Evolutionary conservation across 2,797 vertebrate species (phyloP).

Genomic region (Lycodopsis pacificus): DNA sequence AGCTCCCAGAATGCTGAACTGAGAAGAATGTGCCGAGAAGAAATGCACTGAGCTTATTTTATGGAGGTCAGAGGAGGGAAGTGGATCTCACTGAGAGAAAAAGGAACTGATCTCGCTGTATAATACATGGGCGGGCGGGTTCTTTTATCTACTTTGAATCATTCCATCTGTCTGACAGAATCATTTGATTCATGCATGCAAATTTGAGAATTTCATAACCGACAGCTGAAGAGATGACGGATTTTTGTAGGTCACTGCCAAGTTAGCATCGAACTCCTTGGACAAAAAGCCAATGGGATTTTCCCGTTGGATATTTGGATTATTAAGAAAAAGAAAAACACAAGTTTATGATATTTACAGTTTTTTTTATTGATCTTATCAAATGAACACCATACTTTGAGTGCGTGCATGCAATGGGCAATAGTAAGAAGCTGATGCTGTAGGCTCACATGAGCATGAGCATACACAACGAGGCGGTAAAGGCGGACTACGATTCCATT

Average conservation of each 20-base stretch:
- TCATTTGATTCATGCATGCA: conserved; percentile 47
- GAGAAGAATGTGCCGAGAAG: conserved; percentile 38
- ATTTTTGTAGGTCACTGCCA: not conserved
- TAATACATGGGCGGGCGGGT: conserved; percentile 36
- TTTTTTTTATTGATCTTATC: not conserved
- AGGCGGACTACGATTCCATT: not conserved
- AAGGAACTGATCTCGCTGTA: conserved; percentile 58
- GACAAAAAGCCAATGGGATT: not conserved
- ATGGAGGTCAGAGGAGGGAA: conserved; percentile 63
- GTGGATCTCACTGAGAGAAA: conserved; percentile 49
- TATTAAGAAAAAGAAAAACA: not conserved
- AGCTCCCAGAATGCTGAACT: conserved; percentile 52
- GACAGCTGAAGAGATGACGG: conserved; percentile 9
- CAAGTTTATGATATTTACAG: not conserved
- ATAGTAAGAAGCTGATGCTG: not conserved
- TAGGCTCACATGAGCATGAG: not conserved
- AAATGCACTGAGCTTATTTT: conserved; percentile 53
- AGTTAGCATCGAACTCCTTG: not conserved
- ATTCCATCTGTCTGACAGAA: conserved; percentile 60
- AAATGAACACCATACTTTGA: not conserved
- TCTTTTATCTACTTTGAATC: conserved; percentile 65
- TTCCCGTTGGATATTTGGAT: not conserved
- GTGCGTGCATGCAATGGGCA: not conserved
- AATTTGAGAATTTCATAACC: conserved; percentile 53
- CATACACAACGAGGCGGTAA: not conserved